Evolutionary conservation across 2,888 invertebrate species (phyloP), one percentile per base, ranked within the genome.

Genomic region (Halocaridina rubra): DNA sequence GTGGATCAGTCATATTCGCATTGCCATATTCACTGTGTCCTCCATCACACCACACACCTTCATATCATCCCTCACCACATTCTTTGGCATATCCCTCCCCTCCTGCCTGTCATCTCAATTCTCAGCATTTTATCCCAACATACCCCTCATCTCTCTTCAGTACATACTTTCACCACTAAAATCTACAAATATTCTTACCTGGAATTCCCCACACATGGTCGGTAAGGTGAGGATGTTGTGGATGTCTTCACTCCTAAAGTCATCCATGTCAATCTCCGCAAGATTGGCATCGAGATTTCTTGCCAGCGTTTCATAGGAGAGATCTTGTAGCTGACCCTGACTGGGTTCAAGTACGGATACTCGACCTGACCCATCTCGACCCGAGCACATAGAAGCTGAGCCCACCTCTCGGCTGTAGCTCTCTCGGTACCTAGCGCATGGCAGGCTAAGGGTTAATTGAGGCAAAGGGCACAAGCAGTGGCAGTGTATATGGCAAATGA

Each of bases 251-350:
- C 96, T 95, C 89, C 95, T 94, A 92, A 97, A 97, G 91, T 96
- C 96, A 91, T 97, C 97, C 95, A 97, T 97, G 91, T 97, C 97
- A 82, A 97, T 96, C 92, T 97, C 96, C 61, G 97, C 97, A 90
- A 97, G 93, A 91, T 97, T 97, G 87, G 96, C 97, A 92, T 97
- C 97, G 92, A 97, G 93, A 91, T 97, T 96, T 90, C 96, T 93
- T 57, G 96, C 94, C 90, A 97, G 92, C 90, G 96, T 96, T 91
- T 97, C 96, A 91, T 97, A 96, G 90, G 95, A 95, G 75, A 88
- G 86, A 72, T 86, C 86, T 75, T 86, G 86, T 19, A 87, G 53
- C 39, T 84, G 82, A 24, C 82, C 75, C 46, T 86, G 85, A 30
- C 80, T 77, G 29, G 81, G 82, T 39, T 86, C 82, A 33, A 88